These are phyloP conservation scores for Egretta garzetta DNA, from an alignment of 2,113 vertebrate species.

Conservation along the genomic window DNA sequence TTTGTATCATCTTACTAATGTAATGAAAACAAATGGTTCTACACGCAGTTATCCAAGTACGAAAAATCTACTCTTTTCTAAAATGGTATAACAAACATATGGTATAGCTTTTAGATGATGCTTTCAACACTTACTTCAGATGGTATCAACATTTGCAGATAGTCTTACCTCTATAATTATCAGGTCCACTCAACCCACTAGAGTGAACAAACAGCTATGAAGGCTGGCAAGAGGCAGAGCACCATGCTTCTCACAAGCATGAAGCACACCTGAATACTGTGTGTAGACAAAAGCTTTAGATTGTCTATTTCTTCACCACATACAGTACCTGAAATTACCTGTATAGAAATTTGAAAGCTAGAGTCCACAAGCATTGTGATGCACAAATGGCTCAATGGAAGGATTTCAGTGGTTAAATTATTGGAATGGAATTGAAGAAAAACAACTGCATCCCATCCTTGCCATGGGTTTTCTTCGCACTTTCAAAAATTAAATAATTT, in stretches of 20 bases:
- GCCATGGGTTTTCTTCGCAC: not conserved
- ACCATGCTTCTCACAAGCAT: not conserved
- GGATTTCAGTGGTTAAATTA: not conserved
- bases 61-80: not conserved
- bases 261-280: not conserved
- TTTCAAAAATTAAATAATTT: not conserved
- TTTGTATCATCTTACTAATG: not conserved
- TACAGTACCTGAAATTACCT: not conserved
- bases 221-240: not conserved
- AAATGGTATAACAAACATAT: slow-evolving; percentile 34
- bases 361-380: fast-evolving
- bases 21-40: slow-evolving; percentile 26
- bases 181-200: not conserved
- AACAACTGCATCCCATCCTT: not conserved
- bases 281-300: not conserved
- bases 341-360: not conserved
- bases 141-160: not conserved
- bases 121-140: slow-evolving; percentile 43
- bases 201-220: not conserved
- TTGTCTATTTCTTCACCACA: not conserved
- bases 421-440: not conserved
- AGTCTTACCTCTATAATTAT: slow-evolving; percentile 41
- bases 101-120: not conserved
- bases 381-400: not conserved
- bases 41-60: not conserved